Conservation (phyloP, 2,888 invertebrate species). For the Lobophora halterata region DNA sequence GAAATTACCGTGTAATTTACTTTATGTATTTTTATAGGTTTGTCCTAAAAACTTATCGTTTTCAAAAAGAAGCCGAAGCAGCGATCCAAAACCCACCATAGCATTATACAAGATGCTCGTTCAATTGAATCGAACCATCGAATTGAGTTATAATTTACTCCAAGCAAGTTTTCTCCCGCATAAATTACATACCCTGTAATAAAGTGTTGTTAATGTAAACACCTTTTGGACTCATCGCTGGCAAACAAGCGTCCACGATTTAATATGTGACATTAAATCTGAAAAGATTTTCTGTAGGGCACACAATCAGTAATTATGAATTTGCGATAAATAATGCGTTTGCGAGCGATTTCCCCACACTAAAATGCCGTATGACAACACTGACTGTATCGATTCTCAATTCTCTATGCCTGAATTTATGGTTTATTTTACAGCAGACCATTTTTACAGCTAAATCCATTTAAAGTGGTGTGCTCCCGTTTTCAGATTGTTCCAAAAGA, state of each 20-base stretch:
- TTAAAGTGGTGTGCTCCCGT: constrained; percentile 51
- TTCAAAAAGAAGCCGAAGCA: constrained; percentile 19
- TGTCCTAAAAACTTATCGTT: constrained; percentile 14
- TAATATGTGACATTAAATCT: constrained; percentile 59
- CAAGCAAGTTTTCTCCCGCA: constrained; percentile 26
- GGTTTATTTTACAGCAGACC: constrained; percentile 26
- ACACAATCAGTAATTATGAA: constrained; percentile 65
- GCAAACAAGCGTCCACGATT: constrained; percentile 38
- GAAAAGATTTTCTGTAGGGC: constrained; percentile 51
- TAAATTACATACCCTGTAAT: constrained; percentile 33
- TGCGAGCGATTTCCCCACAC: constrained; percentile 35
- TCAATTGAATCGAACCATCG: constrained; percentile 30
- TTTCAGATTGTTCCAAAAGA: constrained; percentile 74
- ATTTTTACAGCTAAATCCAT: constrained; percentile 34
- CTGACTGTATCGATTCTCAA: constrained; percentile 16
- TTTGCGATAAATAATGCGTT: constrained; percentile 71
- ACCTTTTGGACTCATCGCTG: constrained; percentile 27
- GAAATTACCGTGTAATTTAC: constrained; percentile 10
- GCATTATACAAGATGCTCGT: constrained; percentile 22
- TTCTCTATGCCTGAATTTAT: constrained; percentile 11
- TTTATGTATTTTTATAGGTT: constrained; percentile 19
- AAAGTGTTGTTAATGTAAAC: constrained; percentile 36
- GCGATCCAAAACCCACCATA: constrained; percentile 14
- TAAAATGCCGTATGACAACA: constrained; percentile 28
- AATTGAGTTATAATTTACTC: constrained; percentile 36